Conservation (phyloP, 2,888 invertebrate genomes). For the Trisateles emortualis region DNA sequence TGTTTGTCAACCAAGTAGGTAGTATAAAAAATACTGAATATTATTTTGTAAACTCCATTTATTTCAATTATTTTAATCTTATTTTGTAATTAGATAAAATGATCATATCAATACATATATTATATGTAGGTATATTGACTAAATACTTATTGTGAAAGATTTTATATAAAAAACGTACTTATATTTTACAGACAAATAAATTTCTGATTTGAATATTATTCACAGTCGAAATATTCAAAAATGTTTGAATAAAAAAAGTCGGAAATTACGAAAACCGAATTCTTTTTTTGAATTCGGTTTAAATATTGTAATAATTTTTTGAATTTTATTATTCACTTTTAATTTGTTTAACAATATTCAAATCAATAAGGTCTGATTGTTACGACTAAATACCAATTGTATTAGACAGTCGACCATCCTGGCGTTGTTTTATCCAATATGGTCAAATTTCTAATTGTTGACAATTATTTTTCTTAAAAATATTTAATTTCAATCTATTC, state of each 20-base stretch:
- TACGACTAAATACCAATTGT: conserved; percentile 61
- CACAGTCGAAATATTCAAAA: neutral
- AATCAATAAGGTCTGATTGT: conserved; percentile 27
- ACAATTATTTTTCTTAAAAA: conserved; percentile 54
- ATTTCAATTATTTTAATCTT: conserved; percentile 71
- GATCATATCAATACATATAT: conserved; percentile 63
- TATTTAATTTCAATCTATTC: conserved; percentile 45
- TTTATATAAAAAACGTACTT: conserved; percentile 53
- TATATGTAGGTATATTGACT: conserved; percentile 60
- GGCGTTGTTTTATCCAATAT: conserved; percentile 63
- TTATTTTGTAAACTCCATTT: conserved; percentile 71
- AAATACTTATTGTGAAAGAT: conserved; percentile 63
- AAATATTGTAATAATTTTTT: neutral
- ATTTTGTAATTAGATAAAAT: conserved; percentile 69
- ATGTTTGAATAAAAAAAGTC: too few species aligned
- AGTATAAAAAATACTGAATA: conserved; percentile 36
- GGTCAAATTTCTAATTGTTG: conserved; percentile 80
- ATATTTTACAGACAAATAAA: conserved; percentile 37
- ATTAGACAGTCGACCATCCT: conserved; percentile 82
- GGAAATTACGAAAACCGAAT: neutral
- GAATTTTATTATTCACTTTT: neutral
- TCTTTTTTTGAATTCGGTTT: neutral
- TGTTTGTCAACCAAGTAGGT: neutral
- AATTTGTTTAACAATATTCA: conserved; percentile 24
- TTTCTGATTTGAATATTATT: conserved; percentile 28